Conservation (phyloP, 2,113 vertebrate species). For the Brienomyrus longianalis region DNA sequence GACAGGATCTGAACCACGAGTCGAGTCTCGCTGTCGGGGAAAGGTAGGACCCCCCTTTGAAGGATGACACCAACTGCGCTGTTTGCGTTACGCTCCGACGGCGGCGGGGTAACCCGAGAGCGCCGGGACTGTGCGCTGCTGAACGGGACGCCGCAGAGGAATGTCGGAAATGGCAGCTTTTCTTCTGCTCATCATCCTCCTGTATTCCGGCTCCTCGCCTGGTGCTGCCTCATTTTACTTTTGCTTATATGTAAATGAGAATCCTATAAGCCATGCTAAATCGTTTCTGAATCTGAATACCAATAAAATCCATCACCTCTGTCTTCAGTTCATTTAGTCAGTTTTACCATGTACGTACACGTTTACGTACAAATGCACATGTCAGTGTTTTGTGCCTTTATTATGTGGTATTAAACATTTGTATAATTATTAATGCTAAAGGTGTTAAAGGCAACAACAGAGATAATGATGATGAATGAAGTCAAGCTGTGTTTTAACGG, state of each 20-base stretch:
- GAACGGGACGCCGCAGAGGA: neutral
- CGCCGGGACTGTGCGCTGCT: no score
- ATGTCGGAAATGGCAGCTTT: neutral
- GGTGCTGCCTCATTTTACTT: neutral
- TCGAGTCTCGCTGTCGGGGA: neutral
- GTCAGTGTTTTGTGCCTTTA: neutral
- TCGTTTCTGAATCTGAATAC: neutral
- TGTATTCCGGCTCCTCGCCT: neutral
- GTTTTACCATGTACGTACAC: neutral
- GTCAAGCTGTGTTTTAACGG: neutral
- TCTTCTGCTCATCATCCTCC: neutral
- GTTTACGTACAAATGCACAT: neutral
- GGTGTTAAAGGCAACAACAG: neutral
- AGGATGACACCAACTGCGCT: neutral
- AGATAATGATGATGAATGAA: neutral
- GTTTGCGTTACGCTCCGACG: neutral
- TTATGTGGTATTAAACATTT: neutral
- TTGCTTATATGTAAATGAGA: neutral
- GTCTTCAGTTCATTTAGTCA: neutral
- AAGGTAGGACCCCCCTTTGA: neutral
- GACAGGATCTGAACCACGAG: neutral
- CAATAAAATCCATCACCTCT: neutral
- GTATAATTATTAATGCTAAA: neutral
- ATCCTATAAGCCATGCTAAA: neutral
- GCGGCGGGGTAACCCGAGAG: neutral